Percentiles rank a stretch among this genome's conserved stretches.
Evolutionary conservation across 2,797 vertebrate species (phyloP).

Genomic region (Sarcoramphus papa): DNA sequence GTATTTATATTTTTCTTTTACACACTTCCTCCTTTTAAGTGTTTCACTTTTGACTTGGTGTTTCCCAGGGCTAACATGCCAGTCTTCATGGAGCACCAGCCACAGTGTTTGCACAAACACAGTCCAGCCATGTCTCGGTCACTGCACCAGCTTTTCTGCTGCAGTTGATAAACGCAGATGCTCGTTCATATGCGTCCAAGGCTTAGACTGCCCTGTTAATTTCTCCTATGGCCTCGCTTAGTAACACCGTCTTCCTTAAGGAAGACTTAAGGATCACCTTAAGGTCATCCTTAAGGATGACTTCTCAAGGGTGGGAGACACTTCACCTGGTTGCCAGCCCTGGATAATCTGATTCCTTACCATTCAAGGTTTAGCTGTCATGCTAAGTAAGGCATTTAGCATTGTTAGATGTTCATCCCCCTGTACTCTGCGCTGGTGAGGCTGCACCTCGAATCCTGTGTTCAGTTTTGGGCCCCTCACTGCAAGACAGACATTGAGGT

Average conservation of each 20-base stretch:
- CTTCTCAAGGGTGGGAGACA: neutral
- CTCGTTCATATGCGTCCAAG: rapidly evolving
- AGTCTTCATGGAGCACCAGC: rapidly evolving
- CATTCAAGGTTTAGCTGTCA: neutral
- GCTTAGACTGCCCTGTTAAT: neutral
- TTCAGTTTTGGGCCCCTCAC: neutral
- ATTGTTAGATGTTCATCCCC: neutral
- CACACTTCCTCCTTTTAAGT: neutral
- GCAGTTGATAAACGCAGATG: too few species aligned
- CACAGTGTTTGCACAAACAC: neutral
- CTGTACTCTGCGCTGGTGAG: neutral
- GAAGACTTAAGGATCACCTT: neutral
- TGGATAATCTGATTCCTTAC: neutral
- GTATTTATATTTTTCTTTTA: neutral
- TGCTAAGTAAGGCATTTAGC: neutral
- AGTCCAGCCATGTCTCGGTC: rapidly evolving
- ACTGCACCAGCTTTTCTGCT: neutral
- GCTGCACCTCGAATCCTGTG: rapidly evolving
- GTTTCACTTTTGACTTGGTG: neutral
- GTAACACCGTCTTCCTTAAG: neutral
- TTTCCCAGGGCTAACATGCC: neutral
- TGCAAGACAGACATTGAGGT: rapidly evolving
- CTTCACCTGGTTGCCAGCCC: neutral
- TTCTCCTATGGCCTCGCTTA: neutral
- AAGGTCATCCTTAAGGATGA: neutral